These are phyloP conservation scores for Perdix hodgsoniae DNA, from an alignment of 2,797 vertebrate genomes.

Conservation along the genomic window DNA sequence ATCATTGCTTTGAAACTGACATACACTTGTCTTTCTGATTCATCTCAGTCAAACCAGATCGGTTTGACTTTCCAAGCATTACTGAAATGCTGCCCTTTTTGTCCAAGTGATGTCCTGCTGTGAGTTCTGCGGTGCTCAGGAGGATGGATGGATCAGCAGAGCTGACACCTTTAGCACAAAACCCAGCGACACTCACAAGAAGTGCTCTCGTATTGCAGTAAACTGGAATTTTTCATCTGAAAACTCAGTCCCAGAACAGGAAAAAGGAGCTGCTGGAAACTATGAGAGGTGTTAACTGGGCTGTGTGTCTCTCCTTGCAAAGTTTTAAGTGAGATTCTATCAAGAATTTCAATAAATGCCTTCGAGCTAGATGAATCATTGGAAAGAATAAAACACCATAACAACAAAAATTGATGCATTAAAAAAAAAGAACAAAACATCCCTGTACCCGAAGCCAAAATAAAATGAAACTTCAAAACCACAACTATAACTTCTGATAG, in stretches of 20 bases:
- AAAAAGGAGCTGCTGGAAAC: not conserved
- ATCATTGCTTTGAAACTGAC: not conserved
- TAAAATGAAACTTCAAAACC: slow-evolving; percentile 22
- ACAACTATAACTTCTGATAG: not conserved
- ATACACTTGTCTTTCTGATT: not conserved
- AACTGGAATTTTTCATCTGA: not conserved
- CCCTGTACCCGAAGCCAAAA: slow-evolving; percentile 1
- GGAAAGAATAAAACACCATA: slow-evolving; percentile 24
- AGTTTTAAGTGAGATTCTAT: not conserved
- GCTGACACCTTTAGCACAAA: not conserved
- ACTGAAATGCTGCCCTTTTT: not conserved
- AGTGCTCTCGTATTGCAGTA: not conserved
- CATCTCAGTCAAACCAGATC: not conserved
- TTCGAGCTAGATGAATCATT: slow-evolving; percentile 49
- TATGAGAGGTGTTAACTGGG: not conserved
- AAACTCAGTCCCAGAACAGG: not conserved
- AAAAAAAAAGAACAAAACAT: not conserved
- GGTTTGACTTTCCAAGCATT: not conserved
- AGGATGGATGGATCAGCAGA: not conserved
- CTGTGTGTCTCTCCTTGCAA: not conserved
- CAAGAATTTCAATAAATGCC: slow-evolving; percentile 44
- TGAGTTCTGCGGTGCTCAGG: not conserved
- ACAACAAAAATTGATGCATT: not conserved
- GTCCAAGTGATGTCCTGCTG: not conserved
- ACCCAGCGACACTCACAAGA: not conserved